A percentile compares a stretch with the other conserved stretches of the same genome.
These are phyloP conservation scores for Exephanes ischioxanthus DNA, from an alignment of 2,888 invertebrate genomes.

Conservation along the genomic window DNA sequence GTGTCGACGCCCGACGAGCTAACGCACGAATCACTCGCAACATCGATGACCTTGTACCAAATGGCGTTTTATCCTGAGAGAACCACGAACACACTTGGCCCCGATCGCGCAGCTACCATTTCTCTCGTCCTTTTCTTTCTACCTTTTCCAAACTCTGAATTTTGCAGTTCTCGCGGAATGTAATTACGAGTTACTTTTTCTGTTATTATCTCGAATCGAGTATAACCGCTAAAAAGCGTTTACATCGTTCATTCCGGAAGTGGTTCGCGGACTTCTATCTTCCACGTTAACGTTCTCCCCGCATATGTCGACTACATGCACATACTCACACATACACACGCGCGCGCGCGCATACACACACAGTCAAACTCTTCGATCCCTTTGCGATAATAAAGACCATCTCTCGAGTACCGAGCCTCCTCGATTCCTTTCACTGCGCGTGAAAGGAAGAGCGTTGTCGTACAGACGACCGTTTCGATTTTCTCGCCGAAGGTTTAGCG, in stretches of 20 bases:
- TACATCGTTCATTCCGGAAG: conserved; percentile 45
- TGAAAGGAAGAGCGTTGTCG: conserved; percentile 65
- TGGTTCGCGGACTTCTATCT: conserved; percentile 7
- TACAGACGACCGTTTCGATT: conserved; percentile 40
- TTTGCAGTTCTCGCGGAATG: background rate
- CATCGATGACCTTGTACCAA: conserved; percentile 80
- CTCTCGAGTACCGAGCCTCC: conserved; percentile 48
- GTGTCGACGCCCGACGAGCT: conserved; percentile 17
- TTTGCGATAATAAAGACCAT: conserved; percentile 54
- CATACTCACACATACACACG: background rate
- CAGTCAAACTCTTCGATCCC: conserved; percentile 36
- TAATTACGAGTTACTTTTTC: background rate
- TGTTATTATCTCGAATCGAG: conserved; percentile 16
- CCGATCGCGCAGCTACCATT: conserved; percentile 39
- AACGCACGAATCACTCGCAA: conserved; percentile 59
- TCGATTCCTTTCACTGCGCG: conserved; percentile 66
- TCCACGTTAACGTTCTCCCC: conserved; percentile 34
- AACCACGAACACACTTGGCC: conserved; percentile 73
- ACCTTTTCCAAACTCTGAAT: background rate
- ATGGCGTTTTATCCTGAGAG: conserved; percentile 78
- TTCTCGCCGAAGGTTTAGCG: conserved; percentile 39
- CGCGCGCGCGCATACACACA: background rate
- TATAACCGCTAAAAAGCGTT: background rate
- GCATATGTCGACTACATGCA: background rate
- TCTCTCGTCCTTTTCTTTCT: conserved; percentile 15